Conservation (phyloP, 2,888 invertebrate species). For the Myathropa florea region DNA sequence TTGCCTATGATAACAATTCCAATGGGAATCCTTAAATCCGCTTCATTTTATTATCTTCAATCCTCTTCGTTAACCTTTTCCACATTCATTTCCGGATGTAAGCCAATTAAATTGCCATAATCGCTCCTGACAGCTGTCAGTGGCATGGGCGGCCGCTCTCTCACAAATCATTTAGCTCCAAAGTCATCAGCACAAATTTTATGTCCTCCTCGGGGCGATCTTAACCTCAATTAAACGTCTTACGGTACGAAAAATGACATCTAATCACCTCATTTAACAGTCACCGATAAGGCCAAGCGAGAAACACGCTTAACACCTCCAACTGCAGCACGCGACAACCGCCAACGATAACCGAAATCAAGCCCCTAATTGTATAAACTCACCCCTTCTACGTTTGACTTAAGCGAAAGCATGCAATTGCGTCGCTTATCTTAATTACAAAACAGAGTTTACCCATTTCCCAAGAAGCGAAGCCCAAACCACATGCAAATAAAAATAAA, state of each 20-base stretch:
- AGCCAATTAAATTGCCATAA: slow-evolving; percentile 39
- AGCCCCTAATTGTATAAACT: slow-evolving; percentile 55
- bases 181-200: slow-evolving; percentile 40
- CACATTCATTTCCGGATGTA: not conserved
- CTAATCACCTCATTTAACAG: slow-evolving; percentile 61
- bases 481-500: slow-evolving; percentile 70
- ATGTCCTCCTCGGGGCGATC: slow-evolving; percentile 20
- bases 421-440: slow-evolving; percentile 68
- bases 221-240: slow-evolving; percentile 44
- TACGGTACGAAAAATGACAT: not conserved
- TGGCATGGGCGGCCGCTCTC: slow-evolving; percentile 4
- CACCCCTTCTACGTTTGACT: slow-evolving; percentile 42
- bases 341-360: slow-evolving; percentile 49
- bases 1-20: too few relatives aligned
- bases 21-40: not conserved
- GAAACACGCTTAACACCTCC: slow-evolving; percentile 64
- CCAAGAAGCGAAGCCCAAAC: slow-evolving; percentile 33
- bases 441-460: slow-evolving; percentile 14
- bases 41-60: not conserved
- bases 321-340: slow-evolving; percentile 49
- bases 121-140: slow-evolving; percentile 60
- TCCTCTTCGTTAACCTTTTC: not conserved
- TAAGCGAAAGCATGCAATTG: slow-evolving; percentile 22
- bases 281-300: slow-evolving; percentile 41
- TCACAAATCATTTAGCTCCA: slow-evolving; percentile 42